Evolutionary conservation across 2,113 vertebrate genomes (phyloP).

Genomic region (Channa maculata): DNA sequence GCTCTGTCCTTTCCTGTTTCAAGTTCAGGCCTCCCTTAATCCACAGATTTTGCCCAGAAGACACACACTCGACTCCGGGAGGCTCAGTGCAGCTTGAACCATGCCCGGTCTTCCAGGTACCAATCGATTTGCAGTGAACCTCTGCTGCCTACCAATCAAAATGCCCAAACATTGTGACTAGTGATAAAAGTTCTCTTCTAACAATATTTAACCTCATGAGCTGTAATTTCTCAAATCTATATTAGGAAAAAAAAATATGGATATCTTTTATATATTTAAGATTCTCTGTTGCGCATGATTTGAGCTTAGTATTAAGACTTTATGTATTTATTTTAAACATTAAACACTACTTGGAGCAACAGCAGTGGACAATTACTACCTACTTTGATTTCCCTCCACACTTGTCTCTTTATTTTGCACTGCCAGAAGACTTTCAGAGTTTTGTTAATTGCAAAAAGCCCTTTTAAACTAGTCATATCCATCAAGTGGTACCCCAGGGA

Average conservation of each 20-base stretch:
- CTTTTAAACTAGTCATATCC: no score
- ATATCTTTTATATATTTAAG: not conserved
- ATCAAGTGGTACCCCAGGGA: no score
- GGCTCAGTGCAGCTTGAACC: slow-evolving; percentile 68
- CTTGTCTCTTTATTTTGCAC: no score
- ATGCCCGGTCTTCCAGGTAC: slow-evolving; percentile 59
- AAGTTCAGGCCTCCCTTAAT: slow-evolving; percentile 88
- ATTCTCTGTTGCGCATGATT: slow-evolving; percentile 4
- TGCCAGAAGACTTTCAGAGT: no score
- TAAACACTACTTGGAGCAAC: no score
- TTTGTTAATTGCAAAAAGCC: no score
- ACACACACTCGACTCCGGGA: slow-evolving; percentile 74
- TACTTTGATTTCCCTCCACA: no score
- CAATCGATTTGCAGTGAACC: slow-evolving; percentile 61
- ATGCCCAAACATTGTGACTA: slow-evolving; percentile 53
- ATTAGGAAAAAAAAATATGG: not conserved
- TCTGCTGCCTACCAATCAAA: slow-evolving; percentile 58
- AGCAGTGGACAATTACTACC: no score
- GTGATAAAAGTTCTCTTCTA: not conserved
- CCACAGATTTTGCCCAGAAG: slow-evolving; percentile 82
- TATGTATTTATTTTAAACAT: no score
- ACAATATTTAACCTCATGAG: slow-evolving; percentile 1
- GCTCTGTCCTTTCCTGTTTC: slow-evolving; percentile 85
- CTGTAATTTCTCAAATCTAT: slow-evolving; percentile 18
- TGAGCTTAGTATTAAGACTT: no score